Base-by-base conservation (phyloP, 2,888 invertebrate species). In the Drosophila anomalata region DNA sequence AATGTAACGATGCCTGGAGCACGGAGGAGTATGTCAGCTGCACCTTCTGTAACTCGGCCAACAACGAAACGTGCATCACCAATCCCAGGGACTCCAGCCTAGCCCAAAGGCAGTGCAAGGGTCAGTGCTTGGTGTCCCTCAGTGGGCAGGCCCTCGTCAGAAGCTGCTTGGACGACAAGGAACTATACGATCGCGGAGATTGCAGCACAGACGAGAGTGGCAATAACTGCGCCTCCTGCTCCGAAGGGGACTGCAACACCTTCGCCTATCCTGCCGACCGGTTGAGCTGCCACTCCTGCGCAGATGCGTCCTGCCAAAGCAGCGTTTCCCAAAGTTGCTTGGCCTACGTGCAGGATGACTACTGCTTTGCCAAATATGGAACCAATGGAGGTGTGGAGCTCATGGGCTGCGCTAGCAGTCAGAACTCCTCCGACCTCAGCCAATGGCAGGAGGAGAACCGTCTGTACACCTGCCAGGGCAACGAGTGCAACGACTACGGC, bases 121-220 rank as follows among this genome's bases (percentile, higher is more conserved):
- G 87, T 24, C 72, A 83, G 48, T 91, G 91, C 29, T 71, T 91
- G 87, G 89, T 89, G 7, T 88, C 90, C 0, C 11, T 88, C 56
- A 14, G 5, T 7, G 69, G 61, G 2, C 68, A 73, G 9, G 72
- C 77, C 3, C 31, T 90, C 2, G 42, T 91, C n/a, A 90, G 91
- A 5, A 82, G 88, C n/a, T 91, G 91, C 14, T 60, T 90, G 54
- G 87, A 90, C 41, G 91, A 91, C 59, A 91, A 90, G 63, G 91
- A 91, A 63, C 7, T 66, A 7, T 72, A 66, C 14, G 79, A 76
- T 14, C 91, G 83, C 2, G 41, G 60, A 0, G 46, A 24, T 0
- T 91, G 91, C 57, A 67, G 58, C 31, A 26, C 4, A 0, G 81
- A 84, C 33, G 71, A 47, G 3, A 73, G 77, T 3, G 80, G 76